A percentile compares a stretch with the other conserved stretches of the same genome.
Conservation (phyloP, 2,113 vertebrate genomes). For the Podarcis raffonei region DNA sequence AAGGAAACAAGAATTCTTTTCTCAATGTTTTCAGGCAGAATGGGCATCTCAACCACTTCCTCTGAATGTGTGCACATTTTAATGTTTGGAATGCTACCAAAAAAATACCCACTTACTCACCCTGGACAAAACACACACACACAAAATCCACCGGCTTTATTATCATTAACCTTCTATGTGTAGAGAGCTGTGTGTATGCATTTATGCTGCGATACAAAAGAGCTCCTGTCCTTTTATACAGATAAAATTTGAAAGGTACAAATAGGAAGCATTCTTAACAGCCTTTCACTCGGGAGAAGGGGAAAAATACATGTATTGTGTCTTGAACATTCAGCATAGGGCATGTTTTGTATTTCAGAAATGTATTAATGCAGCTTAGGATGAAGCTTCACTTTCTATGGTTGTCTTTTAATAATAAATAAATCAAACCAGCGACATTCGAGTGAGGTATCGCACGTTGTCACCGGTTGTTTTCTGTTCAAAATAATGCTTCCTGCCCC, state of each 20-base stretch:
- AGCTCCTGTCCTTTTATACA: constrained; percentile 47
- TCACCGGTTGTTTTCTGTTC: background rate
- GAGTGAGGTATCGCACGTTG: background rate
- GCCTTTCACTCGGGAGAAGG: constrained; percentile 31
- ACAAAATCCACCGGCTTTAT: constrained; percentile 51
- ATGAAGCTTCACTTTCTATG: background rate
- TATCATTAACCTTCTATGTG: constrained; percentile 56
- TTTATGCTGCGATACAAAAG: constrained; percentile 40
- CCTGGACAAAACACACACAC: constrained; percentile 29
- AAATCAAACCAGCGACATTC: background rate
- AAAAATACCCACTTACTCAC: no score
- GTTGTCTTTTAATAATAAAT: background rate
- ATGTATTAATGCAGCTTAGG: background rate
- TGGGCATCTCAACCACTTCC: constrained; percentile 52
- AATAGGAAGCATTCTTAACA: constrained; percentile 57
- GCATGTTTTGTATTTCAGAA: constrained; percentile 36
- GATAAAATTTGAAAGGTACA: constrained; percentile 19
- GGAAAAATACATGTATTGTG: constrained; percentile 55
- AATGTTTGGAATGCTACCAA: constrained; percentile 61
- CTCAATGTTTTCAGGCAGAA: constrained; percentile 56
- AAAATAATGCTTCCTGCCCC: background rate
- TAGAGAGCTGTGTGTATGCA: background rate
- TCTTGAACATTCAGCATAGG: constrained; percentile 46
- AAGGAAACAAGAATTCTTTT: constrained; percentile 68
- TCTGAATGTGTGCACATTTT: constrained; percentile 55